Base-by-base conservation (phyloP, 2,113 vertebrate species). In the Nymphicus hollandicus region DNA sequence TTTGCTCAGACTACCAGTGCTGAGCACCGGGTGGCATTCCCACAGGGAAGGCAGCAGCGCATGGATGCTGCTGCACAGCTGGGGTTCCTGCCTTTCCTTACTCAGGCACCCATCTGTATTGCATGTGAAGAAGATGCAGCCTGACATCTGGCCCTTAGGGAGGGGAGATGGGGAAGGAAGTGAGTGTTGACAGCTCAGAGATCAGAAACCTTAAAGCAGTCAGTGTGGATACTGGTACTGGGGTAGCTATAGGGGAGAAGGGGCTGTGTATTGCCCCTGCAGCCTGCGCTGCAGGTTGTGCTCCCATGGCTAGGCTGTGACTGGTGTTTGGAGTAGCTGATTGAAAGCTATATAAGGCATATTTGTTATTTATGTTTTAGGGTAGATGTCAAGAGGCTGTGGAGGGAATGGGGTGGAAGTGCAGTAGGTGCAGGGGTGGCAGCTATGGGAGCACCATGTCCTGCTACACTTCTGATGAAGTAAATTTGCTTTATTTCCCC, bases 1-100 rank as follows among this genome's bases (percentile, higher is more conserved):
- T 96, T 92, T 83, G 71, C 64, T 31, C 69, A 97, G 97, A n/a
- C 29, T 77, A 22, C 90, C 91, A 89, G 91, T 63, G 23, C 92
- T 1, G 39, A 97, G 69, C 2, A 0, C 17, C 6, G 85, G 23
- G 55, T 77, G 50, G 69, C 86, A 1, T 97, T 97, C 77, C 80
- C 97, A 11, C 24, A 77, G 28, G 89, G 96, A 64, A 71, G 96
- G 58, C 96, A 98, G 89, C 94, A 89, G 37, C 47, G 74, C 0
- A 44, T 47, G 13, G 27, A 66, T 56, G 78, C 58, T 19, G 86
- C 91, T 18, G 37, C 96, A 66, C 96, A 97, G 84, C 61, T 98
- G 95, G 96, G 96, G 24, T 49, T 94, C 22, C 14, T 79, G 33
- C 23, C 35, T 81, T 41, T 63, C n/a, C 77, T 69, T 60, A 22